Conservation (phyloP, 92 coral and sea anemone genomes). For the Actinostola sp. region DNA sequence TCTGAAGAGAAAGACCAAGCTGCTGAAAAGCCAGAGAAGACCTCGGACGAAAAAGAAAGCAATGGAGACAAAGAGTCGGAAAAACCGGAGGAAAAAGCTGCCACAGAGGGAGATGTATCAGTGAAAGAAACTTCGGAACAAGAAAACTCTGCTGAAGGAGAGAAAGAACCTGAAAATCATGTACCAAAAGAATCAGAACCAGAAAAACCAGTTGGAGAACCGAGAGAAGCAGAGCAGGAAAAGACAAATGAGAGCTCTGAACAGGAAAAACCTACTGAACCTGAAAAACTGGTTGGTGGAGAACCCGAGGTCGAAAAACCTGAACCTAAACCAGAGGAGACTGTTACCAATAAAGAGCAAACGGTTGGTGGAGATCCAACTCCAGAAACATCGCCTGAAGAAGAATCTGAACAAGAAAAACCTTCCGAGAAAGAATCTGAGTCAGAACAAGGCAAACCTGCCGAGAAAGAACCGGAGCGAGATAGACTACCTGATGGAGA, state of each 20-base stretch:
- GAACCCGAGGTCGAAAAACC: not conserved
- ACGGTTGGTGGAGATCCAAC: not conserved
- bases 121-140: not conserved
- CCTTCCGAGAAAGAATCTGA: too few species aligned
- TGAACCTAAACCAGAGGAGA: too few species aligned
- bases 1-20: not conserved
- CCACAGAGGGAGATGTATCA: not conserved
- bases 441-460: too few species aligned
- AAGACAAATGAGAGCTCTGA: not conserved
- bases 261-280: conserved; percentile 1
- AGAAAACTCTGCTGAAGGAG: not conserved
- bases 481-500: too few species aligned
- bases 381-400: not conserved
- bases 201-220: not conserved
- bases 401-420: too few species aligned
- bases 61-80: too few species aligned
- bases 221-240: not conserved
- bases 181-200: too few species aligned
- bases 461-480: not conserved
- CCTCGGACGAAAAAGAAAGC: too few species aligned
- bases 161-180: conserved; percentile 9
- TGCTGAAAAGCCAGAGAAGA: not conserved
- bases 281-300: not conserved
- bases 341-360: too few species aligned
- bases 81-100: not conserved